Base-by-base conservation (phyloP, 2,888 invertebrate species). In the Xiphydria camelus region DNA sequence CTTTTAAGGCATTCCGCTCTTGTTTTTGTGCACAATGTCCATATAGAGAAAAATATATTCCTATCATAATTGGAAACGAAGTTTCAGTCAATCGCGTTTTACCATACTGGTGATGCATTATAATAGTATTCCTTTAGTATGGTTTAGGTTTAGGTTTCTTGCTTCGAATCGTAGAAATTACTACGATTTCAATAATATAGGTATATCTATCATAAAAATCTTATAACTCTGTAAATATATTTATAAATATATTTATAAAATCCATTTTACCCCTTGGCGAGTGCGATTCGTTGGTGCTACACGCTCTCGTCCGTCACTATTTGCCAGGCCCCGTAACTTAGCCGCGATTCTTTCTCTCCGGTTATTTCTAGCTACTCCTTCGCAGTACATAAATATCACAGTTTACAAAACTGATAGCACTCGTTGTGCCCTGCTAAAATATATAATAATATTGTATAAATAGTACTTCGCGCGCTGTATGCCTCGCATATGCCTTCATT, bases 381-480 rank as follows among this genome's bases (percentile, higher is more conserved):
- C 47, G 33, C 29, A 55, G 45, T 61, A 25, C 23, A 64, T 61
- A 71, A 68, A 72, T 73, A 73, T 73, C 73, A 73, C 73, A 73
- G 73, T 73, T 72, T 66, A 64, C 59, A 68, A 68, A 69, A 70
- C 70, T 70, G 68, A 64, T 61, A 58, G 55, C 59, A 60, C 51
- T 50, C 49, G 37, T 38, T 18, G 47, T 51, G 51, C 49, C 43
- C 53, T 55, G 26, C 21, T 34, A 14, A 36, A 39, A 41, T 21
- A 47, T 36, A 36, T 36, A 41, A 33, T 49, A 33, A 26, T 26
- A 41, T 17, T 44, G 45, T 42, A 51, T 35, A 47, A 51, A 42
- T 51, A 45, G 45, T 38, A 20, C 36, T 34, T 32, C 10, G n/a
- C n/a, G n/a, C n/a, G n/a, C n/a, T n/a, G n/a, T n/a, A n/a, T n/a